Evolutionary conservation across 1,140 invertebrate species (phyloP).

Genomic region (Aricia agestis): DNA sequence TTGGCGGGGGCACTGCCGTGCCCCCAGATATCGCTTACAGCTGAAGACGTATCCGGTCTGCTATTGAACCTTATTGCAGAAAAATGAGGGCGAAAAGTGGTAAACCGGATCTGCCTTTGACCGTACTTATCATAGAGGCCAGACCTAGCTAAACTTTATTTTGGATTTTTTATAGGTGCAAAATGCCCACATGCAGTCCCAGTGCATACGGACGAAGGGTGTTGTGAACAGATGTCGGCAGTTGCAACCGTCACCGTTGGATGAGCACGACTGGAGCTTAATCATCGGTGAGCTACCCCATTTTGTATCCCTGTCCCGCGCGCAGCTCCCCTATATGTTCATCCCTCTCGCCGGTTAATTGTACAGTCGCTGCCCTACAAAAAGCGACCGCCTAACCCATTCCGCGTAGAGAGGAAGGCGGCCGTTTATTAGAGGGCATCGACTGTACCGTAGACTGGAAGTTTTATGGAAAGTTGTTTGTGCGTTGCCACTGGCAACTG

Average conservation of each 20-base stretch:
- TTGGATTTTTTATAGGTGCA: background rate
- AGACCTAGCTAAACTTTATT: background rate
- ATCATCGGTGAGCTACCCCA: constrained; percentile 44
- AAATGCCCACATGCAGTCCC: background rate
- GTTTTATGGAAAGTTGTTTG: constrained; percentile 65
- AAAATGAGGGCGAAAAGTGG: too few species aligned
- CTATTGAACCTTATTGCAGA: too few species aligned
- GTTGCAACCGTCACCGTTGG: constrained; percentile 60
- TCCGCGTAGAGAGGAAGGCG: background rate
- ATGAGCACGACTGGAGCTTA: constrained; percentile 55
- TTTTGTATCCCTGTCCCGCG: constrained; percentile 41
- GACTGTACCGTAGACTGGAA: constrained; percentile 39
- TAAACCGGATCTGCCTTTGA: background rate
- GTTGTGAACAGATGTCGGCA: constrained; percentile 56
- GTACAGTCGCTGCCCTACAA: constrained; percentile 27
- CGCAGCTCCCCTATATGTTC: constrained; percentile 31
- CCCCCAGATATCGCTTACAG: too few species aligned
- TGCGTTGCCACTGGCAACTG: constrained; percentile 68
- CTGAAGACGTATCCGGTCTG: too few species aligned
- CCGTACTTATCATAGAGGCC: background rate
- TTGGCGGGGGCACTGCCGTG: too few species aligned
- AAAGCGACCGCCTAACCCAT: background rate
- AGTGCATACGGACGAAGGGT: constrained; percentile 29
- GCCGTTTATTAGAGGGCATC: background rate
- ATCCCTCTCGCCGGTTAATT: constrained; percentile 41